Base-by-base conservation (phyloP, 1,140 invertebrate species). In the Pissodes strobi region DNA sequence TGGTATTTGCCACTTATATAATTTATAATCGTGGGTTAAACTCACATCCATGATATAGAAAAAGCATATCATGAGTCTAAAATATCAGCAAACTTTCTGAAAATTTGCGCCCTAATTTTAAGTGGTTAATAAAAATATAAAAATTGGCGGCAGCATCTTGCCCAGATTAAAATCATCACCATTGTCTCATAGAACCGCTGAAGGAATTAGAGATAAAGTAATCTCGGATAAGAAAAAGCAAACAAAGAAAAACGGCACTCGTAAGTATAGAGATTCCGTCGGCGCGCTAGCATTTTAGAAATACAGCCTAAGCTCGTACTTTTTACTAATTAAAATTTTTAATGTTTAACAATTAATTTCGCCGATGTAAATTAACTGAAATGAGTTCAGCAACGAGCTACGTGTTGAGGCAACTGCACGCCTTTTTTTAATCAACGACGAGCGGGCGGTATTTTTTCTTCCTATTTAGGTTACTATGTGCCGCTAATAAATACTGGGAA, bases 311-410 rank as follows among this genome's bases (percentile, higher is more conserved):
- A 23, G 39, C 12, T 43, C 53, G 53, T 57, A 57, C 53, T 57
- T 57, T 57, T 57, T 57, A 22, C 53, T 57, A 57, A 58, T 58
- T 58, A 58, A 45, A 58, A 58, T 46, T 58, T 58, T 58, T 58
- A 46, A 58, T 58, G 53, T 34, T 58, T 46, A 58, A 58, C 56
- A 58, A 58, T 58, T 58, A 58, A 58, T 58, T 58, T 58, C 15
- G 56, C 56, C 23, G 56, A 58, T 58, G 56, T 46, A 58, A 58
- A 58, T 58, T 58, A 58, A 46, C 22, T 46, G 25, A 58, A 58
- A 58, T 27, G 56, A 58, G 56, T 58, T 46, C 56, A 17, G 56
- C 39, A 48, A 45, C 41, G 41, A 39, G 53, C 10, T 56, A 56
- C 53, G 53, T 56, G 53, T 46, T 39, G 39, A 46, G 56, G 56